phyloP scores from a whole-genome alignment of 2,113 vertebrate genomes.

The Stigmatopora argus region DNA sequence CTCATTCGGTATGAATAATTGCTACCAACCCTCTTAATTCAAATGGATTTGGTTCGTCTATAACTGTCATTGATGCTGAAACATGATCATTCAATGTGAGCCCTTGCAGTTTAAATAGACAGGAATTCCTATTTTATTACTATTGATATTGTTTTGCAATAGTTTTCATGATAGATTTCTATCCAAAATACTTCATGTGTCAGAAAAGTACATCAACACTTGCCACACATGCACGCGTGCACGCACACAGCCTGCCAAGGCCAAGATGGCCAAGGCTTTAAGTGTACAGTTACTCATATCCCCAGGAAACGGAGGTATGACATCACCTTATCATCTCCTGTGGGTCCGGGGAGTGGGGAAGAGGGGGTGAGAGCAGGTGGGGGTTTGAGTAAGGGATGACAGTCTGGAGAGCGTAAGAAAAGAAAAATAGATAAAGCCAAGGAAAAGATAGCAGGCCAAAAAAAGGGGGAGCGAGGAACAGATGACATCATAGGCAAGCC shows the following conservation, averaged over 20 bases:
- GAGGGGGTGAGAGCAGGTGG: neutral
- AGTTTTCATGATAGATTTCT: too few relatives aligned
- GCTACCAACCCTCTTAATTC: too few relatives aligned
- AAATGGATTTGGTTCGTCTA: too few relatives aligned
- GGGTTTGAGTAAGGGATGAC: conserved; percentile 21
- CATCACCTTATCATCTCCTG: conserved; percentile 63
- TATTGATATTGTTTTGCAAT: too few relatives aligned
- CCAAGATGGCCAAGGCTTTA: conserved; percentile 42
- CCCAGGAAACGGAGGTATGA: conserved; percentile 66
- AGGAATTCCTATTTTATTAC: too few relatives aligned
- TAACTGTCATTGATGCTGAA: too few relatives aligned
- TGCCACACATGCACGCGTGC: conserved; percentile 11
- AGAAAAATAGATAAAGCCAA: conserved; percentile 1
- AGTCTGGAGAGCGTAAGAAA: conserved; percentile 9
- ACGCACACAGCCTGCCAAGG: conserved; percentile 24
- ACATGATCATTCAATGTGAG: too few relatives aligned
- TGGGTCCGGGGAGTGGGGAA: conserved; percentile 41
- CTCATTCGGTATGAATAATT: too few relatives aligned
- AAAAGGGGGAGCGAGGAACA: neutral
- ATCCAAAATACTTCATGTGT: neutral
- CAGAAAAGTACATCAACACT: conserved; percentile 1
- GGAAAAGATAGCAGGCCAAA: neutral
- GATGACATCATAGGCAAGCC: conserved; percentile 6
- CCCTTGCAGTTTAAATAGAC: too few relatives aligned
- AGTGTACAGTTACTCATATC: conserved; percentile 66